Evolutionary conservation across 2,797 vertebrate genomes (phyloP), one percentile per base, ranked within the genome.

Genomic region (Sarcoramphus papa): DNA sequence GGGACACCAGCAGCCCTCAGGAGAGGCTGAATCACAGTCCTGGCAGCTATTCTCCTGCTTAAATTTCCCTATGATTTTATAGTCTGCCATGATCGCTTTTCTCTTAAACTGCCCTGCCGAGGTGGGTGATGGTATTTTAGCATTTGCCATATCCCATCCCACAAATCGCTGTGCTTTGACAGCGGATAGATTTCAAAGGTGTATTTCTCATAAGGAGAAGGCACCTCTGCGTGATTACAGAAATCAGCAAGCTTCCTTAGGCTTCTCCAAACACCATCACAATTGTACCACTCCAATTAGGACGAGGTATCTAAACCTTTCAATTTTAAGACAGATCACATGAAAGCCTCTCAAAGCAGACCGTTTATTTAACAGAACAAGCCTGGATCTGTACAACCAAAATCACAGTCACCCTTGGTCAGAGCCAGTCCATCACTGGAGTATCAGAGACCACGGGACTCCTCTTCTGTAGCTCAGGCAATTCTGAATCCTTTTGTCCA

Each of bases 401-500:
- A 95, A 85, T 84, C 57, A 57, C 43, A 81, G 62, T 90, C 57
- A 80, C 82, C 72, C 50, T 81, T 91, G 82, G 64, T 81, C 75
- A 91, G 57, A 88, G 43, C 79, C 65, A 85, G 82, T 92, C 89
- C 83, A 76, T 92, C 87, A 85, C 41, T 78, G 72, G 57, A 72
- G 50, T 88, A 64, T 92, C 56, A 47, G 86, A 92, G 91, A 90
- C 81, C 78, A 57, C 11, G 25, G 72, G 60, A 77, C 75, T 91
- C 47, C 23, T 93, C 65, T 93, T 43, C 62, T 77, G 86, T 92
- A 10, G 0, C 62, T 91, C 62, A 88, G 51, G 57, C 89, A 75
- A 10, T 88, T 93, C 79, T 90, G 89, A 94, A 72, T 90, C 91
- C 87, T 81, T 96, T 96, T 91, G 79, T 96, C 78, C n/a, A 22